Evolutionary conservation across 2,797 vertebrate species (phyloP), one percentile per base, ranked within the genome.

Genomic region (Lates japonicus): DNA sequence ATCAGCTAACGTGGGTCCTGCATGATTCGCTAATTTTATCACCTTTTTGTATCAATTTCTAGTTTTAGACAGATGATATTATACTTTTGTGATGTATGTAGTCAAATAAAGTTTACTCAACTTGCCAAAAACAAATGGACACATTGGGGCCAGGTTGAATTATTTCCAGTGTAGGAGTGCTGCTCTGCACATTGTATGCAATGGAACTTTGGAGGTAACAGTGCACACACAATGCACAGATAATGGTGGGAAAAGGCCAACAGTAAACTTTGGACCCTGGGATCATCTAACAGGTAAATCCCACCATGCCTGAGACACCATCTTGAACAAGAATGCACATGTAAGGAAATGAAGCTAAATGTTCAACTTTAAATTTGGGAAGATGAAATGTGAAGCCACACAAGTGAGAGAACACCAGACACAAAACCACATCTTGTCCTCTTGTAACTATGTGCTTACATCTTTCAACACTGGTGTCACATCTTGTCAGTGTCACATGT

Each of bases 381-480:
- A 65, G 11, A 33, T 42, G 41, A 5, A 55, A 22, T 22, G 49
- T 31, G 9, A 52, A 57, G 11, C 16, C 7, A 13, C 16, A 55
- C 9, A 51, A 16, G 59, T 48, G 5, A 39, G 41, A 42, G 41
- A 42, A 42, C 14, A 42, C 41, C 12, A 42, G 4, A 54, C 8
- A 54, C 1, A 55, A 35, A 67, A 20, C 35, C 52, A 6, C 11
- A 8, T 54, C 29, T 29, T 29, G 4, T 52, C 8, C 20, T 49
- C 48, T 29, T 33, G 14, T 13, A n/a, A 13, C 58, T 29, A 10
- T 35, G n/a, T 12, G n/a, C 20, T 51, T 6, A 12, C 2, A 49
- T 72, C 35, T 14, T 59, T 59, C 20, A 1, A 37, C 51, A 39
- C 25, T 41, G 37, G 61, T 61, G 52, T 72, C 65, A 74, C 54